Evolutionary conservation across 1,140 invertebrate genomes (phyloP), one percentile per base, ranked within the genome.

Genomic region (Drosophila setifemur): DNA sequence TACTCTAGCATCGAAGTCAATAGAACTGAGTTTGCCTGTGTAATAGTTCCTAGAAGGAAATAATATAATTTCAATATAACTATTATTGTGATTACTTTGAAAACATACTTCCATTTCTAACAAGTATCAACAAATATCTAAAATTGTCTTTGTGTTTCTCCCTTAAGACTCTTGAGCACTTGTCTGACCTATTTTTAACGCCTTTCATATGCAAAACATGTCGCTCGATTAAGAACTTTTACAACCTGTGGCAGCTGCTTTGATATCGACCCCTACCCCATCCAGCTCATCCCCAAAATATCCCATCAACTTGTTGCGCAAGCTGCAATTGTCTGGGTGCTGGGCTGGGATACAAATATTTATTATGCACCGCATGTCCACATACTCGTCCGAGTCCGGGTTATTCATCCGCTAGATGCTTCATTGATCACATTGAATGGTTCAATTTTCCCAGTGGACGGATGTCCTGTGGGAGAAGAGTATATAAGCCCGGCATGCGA

Each of bases 321-420:
- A 86, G 61, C 44, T 86, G 81, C 81, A 86, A 81, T 81, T 86
- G 81, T 86, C 44, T 39, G 63, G 42, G 47, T 44, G 43, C 16
- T 43, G 0, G 33, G n/a, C n/a, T n/a, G n/a, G n/a, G n/a, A n/a
- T n/a, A n/a, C n/a, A 14, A 16, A 7, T 40, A 61, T 72, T 86
- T 86, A 86, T 86, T 86, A 86, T 86, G 76, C 81, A 61, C 44
- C 44, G 28, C 75, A 66, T 86, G 81, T 83, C 50, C 67, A 72
- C 39, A 71, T 50, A 71, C 31, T 78, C 42, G 47, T 39, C 66
- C 71, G 53, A 61, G 50, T 74, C 40, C 45, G 63, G 33, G 55
- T 37, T 33, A 28, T 53, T 63, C 68, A 60, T 54, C 69, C 9
- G 40, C 37, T 29, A 18, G 55, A 77, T 58, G 79, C 74, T 74